Evolutionary conservation across 1,140 invertebrate species (phyloP).

Genomic region (Eubasilissa regina): DNA sequence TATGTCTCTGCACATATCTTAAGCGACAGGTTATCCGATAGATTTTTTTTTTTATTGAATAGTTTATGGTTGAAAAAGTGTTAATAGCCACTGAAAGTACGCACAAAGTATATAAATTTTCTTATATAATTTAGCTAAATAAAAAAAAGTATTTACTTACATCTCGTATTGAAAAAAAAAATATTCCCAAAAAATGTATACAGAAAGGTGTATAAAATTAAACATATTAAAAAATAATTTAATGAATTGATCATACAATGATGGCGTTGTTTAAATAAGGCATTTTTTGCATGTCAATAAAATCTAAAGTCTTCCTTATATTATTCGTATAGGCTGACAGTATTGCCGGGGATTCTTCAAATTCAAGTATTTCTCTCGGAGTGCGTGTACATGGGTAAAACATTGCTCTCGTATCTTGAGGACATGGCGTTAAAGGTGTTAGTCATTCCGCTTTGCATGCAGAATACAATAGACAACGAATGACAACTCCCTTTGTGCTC

Average conservation of each 20-base stretch:
- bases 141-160: background rate
- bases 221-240: constrained; percentile 9
- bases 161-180: constrained; percentile 29
- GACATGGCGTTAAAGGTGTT: too few species aligned
- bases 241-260: background rate
- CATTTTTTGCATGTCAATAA: constrained; percentile 31
- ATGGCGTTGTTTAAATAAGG: constrained; percentile 4
- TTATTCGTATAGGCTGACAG: constrained; percentile 20
- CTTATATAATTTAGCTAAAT: constrained; percentile 13
- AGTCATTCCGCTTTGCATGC: too few species aligned
- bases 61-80: constrained; percentile 27
- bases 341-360: background rate
- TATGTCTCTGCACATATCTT: constrained; percentile 34
- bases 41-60: constrained; percentile 22
- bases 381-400: too few species aligned
- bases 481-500: too few species aligned
- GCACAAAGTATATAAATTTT: constrained; percentile 36
- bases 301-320: constrained; percentile 44
- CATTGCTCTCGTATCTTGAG: too few species aligned
- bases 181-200: constrained; percentile 28
- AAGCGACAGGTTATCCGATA: constrained; percentile 31
- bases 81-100: constrained; percentile 29
- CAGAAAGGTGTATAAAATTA: constrained; percentile 11
- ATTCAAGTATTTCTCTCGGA: background rate
- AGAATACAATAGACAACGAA: too few species aligned